Evolutionary conservation across 1,140 invertebrate genomes (phyloP).

Genomic region (Pteromalus puparum): DNA sequence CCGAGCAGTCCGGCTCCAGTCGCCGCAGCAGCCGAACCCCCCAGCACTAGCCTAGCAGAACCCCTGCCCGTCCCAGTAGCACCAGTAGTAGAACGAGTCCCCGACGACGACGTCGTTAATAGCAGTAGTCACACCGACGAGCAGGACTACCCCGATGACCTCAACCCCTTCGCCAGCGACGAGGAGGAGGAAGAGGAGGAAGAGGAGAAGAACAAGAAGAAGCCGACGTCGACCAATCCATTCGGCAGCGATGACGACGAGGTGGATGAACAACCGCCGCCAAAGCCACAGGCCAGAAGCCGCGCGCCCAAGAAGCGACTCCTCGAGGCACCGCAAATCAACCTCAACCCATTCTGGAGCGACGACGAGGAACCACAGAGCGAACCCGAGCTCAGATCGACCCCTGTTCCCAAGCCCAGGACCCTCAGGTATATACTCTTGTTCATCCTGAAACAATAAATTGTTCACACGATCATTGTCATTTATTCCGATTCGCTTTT

Average conservation of each 20-base stretch:
- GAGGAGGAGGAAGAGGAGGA: constrained; percentile 58
- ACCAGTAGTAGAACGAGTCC: background rate
- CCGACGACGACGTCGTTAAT: background rate
- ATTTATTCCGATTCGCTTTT: constrained; percentile 37
- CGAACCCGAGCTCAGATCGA: constrained; percentile 42
- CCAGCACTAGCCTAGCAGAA: background rate
- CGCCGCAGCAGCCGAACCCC: constrained; percentile 5
- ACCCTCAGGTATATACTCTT: constrained; percentile 9
- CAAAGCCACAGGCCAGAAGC: constrained; percentile 61
- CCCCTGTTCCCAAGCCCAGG: constrained; percentile 78
- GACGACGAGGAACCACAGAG: constrained; percentile 79
- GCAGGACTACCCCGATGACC: constrained; percentile 81
- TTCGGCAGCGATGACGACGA: constrained; percentile 83
- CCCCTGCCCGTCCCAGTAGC: no score
- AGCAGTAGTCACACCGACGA: background rate
- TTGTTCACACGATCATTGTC: background rate
- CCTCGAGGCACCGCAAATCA: constrained; percentile 72
- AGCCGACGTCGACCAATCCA: constrained; percentile 76
- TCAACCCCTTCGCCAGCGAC: constrained; percentile 88
- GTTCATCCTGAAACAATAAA: background rate
- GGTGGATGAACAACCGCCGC: constrained; percentile 65
- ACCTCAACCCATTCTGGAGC: constrained; percentile 83
- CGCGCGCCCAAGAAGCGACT: constrained; percentile 64
- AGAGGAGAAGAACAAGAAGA: constrained; percentile 57
- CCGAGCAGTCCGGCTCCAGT: constrained; percentile 2